Conservation (phyloP, 2,113 vertebrate species). For the Gobio gobio region DNA sequence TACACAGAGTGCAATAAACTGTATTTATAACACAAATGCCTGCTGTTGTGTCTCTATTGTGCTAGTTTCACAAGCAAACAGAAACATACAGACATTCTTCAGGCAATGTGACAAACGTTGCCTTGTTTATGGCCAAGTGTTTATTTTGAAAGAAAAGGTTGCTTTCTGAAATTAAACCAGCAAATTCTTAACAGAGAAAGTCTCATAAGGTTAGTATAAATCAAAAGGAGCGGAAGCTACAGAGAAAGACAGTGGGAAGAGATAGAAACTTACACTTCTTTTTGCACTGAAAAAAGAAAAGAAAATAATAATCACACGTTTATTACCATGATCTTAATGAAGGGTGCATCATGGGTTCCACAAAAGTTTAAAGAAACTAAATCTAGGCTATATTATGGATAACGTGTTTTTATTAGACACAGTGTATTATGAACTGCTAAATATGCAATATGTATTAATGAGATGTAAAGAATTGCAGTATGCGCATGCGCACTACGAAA, state of each 20-base stretch:
- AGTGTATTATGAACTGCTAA: background rate
- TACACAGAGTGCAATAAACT: conserved; percentile 19
- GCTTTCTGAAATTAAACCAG: background rate
- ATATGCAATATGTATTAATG: background rate
- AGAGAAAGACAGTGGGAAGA: background rate
- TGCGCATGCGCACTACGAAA: conserved; percentile 18
- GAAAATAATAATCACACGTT: too few species aligned
- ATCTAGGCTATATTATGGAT: background rate
- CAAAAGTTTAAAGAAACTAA: background rate
- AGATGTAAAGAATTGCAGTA: background rate
- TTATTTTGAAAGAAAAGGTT: background rate
- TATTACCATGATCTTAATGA: background rate
- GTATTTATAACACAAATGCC: background rate
- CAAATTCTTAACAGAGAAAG: background rate
- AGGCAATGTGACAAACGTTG: background rate
- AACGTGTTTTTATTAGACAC: background rate
- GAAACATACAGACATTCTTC: background rate
- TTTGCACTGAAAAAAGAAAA: background rate
- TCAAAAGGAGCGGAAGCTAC: background rate
- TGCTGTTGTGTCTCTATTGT: background rate
- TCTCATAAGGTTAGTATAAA: background rate
- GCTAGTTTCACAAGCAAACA: conserved; percentile 4
- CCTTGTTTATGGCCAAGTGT: background rate
- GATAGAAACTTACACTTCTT: background rate
- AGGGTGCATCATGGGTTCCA: background rate